A percentile compares a stretch with the other conserved stretches of the same genome.
Conservation (phyloP, 2,888 invertebrate genomes). For the Prionchulus punctatus region DNA sequence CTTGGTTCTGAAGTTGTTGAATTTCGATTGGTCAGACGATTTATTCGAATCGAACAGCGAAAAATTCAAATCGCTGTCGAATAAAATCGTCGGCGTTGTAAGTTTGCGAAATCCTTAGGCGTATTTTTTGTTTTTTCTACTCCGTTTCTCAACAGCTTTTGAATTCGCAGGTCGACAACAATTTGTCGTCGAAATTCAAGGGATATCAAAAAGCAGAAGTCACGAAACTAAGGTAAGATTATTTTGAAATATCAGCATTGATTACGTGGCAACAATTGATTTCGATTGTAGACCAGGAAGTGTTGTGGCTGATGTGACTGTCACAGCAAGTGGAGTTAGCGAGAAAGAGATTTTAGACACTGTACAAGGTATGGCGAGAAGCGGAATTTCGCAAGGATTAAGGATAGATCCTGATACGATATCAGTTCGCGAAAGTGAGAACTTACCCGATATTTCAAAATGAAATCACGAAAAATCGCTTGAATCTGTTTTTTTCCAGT, state of each 20-base stretch:
- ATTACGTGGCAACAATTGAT: too few species aligned
- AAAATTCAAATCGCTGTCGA: background rate
- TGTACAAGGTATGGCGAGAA: background rate
- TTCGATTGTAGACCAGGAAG: constrained; percentile 5
- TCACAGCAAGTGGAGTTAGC: background rate
- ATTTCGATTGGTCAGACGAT: background rate
- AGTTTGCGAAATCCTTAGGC: too few species aligned
- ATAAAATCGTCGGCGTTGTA: background rate
- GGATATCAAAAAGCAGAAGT: background rate
- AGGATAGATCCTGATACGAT: background rate
- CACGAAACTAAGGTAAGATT: background rate
- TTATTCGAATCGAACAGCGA: background rate
- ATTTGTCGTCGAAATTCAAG: background rate
- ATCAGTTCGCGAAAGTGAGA: background rate
- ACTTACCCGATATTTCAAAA: too few species aligned
- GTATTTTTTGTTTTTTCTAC: too few species aligned
- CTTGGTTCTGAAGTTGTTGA: background rate
- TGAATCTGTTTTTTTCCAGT: background rate
- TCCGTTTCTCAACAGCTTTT: too few species aligned
- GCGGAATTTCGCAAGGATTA: background rate
- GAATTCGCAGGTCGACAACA: background rate
- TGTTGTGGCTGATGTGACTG: constrained; percentile 6
- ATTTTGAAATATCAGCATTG: too few species aligned
- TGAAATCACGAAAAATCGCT: background rate
- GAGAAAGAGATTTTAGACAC: background rate